These are phyloP conservation scores for Leucoptera coffeella DNA, from an alignment of 2,888 invertebrate genomes.

Conservation along the genomic window DNA sequence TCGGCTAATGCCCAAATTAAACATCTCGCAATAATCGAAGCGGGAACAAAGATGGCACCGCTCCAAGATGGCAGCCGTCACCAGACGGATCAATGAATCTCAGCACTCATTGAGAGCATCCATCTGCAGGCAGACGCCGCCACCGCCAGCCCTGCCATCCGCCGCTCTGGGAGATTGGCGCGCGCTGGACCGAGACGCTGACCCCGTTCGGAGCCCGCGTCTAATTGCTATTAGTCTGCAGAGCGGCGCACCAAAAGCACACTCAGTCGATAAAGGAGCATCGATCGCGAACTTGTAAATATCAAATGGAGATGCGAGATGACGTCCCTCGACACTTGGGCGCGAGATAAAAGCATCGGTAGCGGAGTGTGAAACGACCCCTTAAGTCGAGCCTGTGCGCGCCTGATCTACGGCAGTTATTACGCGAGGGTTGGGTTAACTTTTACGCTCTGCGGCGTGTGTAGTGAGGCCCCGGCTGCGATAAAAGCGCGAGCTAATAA, in stretches of 20 bases:
- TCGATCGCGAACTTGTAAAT: constrained; percentile 1
- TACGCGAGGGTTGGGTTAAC: no score
- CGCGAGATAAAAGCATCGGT: constrained; percentile 12
- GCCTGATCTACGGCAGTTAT: no score
- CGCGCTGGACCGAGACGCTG: background rate
- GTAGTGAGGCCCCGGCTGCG: background rate
- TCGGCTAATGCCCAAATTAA: constrained; percentile 9
- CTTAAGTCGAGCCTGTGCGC: background rate
- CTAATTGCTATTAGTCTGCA: no score
- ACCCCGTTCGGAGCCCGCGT: no score
- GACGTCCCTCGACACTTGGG: constrained; percentile 9
- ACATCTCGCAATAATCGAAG: constrained; percentile 3
- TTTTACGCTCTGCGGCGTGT: no score
- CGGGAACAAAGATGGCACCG: constrained; percentile 9
- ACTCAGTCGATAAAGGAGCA: no score
- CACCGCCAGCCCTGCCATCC: no score
- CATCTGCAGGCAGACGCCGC: no score
- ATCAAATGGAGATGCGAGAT: constrained; percentile 11
- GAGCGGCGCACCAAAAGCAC: no score
- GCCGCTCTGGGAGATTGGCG: no score
- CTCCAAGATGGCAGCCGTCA: constrained; percentile 8
- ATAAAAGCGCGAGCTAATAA: constrained; percentile 9
- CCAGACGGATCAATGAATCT: constrained; percentile 9
- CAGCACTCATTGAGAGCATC: constrained; percentile 8
- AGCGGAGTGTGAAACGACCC: constrained; percentile 2